A percentile compares a stretch with the other conserved stretches of the same genome.
Evolutionary conservation across 2,888 invertebrate species (phyloP).

Genomic region (Hydraecia micacea): DNA sequence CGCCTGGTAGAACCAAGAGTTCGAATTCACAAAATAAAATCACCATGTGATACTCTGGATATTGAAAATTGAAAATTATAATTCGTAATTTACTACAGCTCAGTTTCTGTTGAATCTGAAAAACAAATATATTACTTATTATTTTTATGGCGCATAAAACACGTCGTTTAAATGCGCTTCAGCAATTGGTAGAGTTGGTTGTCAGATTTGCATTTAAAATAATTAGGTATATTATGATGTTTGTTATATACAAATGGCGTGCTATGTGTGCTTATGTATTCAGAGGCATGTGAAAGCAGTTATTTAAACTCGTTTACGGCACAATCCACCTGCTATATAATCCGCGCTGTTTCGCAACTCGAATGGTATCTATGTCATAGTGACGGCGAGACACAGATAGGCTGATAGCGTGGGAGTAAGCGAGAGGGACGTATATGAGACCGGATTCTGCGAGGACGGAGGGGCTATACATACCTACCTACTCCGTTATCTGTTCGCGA

Average conservation of each 20-base stretch:
- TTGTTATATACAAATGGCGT: constrained; percentile 62
- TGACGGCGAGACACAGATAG: constrained; percentile 73
- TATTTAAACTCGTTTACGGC: constrained; percentile 88
- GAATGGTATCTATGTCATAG: constrained; percentile 88
- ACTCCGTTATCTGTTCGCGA: constrained; percentile 88
- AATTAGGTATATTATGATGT: constrained; percentile 41
- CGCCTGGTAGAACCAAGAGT: constrained; percentile 58
- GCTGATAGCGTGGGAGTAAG: constrained; percentile 68
- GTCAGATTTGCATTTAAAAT: constrained; percentile 57
- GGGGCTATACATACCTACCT: constrained; percentile 84
- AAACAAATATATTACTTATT: constrained; percentile 54
- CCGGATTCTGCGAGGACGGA: constrained; percentile 87
- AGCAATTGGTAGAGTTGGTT: constrained; percentile 32
- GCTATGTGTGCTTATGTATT: constrained; percentile 77
- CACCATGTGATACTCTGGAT: constrained; percentile 26
- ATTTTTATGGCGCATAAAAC: constrained; percentile 48
- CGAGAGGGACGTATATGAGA: constrained; percentile 73
- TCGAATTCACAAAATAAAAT: constrained; percentile 39
- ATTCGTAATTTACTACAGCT: constrained; percentile 41
- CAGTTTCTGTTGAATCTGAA: constrained; percentile 22
- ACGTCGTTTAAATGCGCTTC: constrained; percentile 36
- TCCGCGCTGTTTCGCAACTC: constrained; percentile 90
- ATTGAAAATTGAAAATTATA: constrained; percentile 40
- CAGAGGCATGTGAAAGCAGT: constrained; percentile 87
- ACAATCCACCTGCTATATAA: constrained; percentile 90